Percentiles rank a stretch among this genome's conserved stretches.
Conservation (phyloP, 2,888 invertebrate genomes). For the Entomobrya proxima region DNA sequence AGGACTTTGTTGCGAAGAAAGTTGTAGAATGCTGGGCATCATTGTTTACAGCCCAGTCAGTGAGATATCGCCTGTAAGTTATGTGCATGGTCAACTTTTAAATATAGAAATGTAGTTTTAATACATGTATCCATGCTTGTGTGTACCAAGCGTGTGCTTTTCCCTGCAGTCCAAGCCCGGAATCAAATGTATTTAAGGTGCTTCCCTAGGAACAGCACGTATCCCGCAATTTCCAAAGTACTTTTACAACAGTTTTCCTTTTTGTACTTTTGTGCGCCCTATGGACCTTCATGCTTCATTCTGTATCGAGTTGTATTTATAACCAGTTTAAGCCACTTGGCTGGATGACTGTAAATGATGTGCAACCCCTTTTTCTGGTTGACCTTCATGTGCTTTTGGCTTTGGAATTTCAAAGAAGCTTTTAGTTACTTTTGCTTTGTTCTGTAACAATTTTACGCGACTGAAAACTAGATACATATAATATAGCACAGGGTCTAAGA, state of each 20-base stretch:
- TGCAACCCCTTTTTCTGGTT: constrained; percentile 4
- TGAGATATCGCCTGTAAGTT: constrained; percentile 85
- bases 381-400: neutral
- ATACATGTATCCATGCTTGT: too few species aligned
- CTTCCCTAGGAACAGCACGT: too few species aligned
- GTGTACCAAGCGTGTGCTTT: neutral
- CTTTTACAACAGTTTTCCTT: neutral
- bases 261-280: neutral
- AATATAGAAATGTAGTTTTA: neutral
- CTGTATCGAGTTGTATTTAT: neutral
- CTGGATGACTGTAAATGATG: constrained; percentile 20
- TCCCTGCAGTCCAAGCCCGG: too few species aligned
- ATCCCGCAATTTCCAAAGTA: too few species aligned
- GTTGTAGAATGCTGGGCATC: constrained; percentile 89
- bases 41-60: constrained; percentile 86
- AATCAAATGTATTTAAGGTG: too few species aligned
- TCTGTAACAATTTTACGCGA: neutral
- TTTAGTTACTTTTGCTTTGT: constrained; percentile 16
- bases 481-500: neutral
- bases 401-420: constrained; percentile 18
- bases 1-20: constrained; percentile 80
- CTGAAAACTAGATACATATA: neutral
- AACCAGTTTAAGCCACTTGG: constrained; percentile 23
- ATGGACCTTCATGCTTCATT: neutral
- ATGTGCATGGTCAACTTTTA: constrained; percentile 10